Evolutionary conservation across 2,797 vertebrate species (phyloP).

Genomic region (Ispidina picta): DNA sequence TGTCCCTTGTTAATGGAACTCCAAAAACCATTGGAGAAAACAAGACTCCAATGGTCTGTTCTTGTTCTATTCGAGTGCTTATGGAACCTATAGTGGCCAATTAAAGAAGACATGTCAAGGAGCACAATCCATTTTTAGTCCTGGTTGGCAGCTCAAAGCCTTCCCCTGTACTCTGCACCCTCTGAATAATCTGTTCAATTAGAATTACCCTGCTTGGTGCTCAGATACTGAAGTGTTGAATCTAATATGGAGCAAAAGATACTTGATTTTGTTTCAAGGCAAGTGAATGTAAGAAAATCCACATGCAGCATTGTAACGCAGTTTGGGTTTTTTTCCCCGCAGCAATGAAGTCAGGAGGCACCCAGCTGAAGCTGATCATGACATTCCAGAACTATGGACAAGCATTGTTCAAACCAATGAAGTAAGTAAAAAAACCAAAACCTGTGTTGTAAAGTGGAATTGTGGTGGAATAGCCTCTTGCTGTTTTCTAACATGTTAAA

Average conservation of each 20-base stretch:
- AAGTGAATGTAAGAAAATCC: background rate
- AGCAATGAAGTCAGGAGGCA: slow-evolving; percentile 99
- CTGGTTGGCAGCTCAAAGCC: background rate
- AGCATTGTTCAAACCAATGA: slow-evolving; percentile 91
- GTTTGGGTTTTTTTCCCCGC: slow-evolving; percentile 11
- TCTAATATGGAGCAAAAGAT: background rate
- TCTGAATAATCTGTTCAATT: background rate
- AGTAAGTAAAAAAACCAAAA: slow-evolving; percentile 78
- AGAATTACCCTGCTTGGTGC: background rate
- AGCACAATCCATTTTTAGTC: background rate
- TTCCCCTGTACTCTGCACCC: background rate
- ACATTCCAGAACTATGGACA: slow-evolving; percentile 99
- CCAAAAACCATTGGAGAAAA: background rate
- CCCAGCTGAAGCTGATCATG: slow-evolving; percentile 98
- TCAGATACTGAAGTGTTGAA: background rate
- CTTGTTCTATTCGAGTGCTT: background rate
- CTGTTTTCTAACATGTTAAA: background rate
- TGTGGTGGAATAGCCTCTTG: background rate
- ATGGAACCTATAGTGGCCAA: background rate
- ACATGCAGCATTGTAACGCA: background rate
- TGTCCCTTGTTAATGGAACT: background rate
- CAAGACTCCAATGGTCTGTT: background rate
- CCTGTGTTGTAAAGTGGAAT: background rate
- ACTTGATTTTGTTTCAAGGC: background rate
- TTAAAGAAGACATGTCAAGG: background rate